Conservation (phyloP, 2,113 vertebrate species). For the Ranitomeya variabilis region DNA sequence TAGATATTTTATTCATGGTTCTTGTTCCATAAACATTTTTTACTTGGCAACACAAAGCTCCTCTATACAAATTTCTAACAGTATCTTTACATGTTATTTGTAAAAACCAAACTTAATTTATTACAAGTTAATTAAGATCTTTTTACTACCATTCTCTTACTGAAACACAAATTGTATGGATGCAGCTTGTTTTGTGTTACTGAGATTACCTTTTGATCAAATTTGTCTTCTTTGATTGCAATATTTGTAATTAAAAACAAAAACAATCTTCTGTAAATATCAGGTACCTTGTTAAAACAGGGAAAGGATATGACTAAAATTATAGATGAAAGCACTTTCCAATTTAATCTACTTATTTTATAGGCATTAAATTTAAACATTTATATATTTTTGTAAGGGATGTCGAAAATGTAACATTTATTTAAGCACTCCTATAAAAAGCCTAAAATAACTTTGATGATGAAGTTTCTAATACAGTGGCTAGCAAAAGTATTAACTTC, state of each 20-base stretch:
- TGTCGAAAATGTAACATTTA: no score
- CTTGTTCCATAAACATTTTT: background rate
- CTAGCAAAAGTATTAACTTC: no score
- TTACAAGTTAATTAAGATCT: constrained; percentile 22
- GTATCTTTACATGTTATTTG: background rate
- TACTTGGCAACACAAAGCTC: background rate
- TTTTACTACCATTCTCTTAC: constrained; percentile 8
- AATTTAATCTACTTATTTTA: background rate
- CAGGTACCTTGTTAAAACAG: background rate
- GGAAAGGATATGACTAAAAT: background rate
- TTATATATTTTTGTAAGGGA: no score
- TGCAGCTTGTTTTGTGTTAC: background rate
- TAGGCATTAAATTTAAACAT: background rate
- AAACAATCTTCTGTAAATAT: constrained; percentile 17
- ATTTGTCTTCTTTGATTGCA: constrained; percentile 31
- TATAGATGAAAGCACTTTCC: background rate
- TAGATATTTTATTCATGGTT: background rate
- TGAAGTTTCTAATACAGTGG: no score
- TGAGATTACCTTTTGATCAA: background rate
- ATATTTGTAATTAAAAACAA: constrained; percentile 11
- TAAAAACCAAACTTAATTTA: constrained; percentile 23
- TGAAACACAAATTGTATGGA: background rate
- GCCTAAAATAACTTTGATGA: no score
- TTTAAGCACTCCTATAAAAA: no score
- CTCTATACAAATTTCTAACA: background rate